A percentile compares a stretch with the other conserved stretches of the same genome.
Evolutionary conservation across 1,140 invertebrate genomes (phyloP).

Genomic region (Bradysia coprophila): DNA sequence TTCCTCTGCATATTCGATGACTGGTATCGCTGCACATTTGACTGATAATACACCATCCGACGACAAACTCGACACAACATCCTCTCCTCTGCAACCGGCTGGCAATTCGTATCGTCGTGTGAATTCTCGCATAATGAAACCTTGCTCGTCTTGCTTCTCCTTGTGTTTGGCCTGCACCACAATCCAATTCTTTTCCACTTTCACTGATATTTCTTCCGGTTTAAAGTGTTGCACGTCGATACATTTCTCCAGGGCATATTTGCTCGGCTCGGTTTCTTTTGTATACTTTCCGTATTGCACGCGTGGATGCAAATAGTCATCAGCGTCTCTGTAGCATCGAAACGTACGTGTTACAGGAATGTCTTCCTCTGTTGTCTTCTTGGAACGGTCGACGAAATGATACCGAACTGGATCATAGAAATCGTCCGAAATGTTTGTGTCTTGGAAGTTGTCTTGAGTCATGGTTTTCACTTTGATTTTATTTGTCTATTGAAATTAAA

Average conservation of each 20-base stretch:
- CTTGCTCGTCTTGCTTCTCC: conserved; percentile 53
- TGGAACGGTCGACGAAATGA: background rate
- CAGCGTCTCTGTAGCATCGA: background rate
- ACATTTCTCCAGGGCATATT: conserved; percentile 50
- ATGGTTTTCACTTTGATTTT: too few species aligned
- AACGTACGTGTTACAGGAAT: background rate
- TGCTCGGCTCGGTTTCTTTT: conserved; percentile 34
- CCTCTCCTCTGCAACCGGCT: conserved; percentile 33
- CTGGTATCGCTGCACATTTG: conserved; percentile 30
- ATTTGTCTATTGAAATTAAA: too few species aligned
- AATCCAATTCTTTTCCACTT: conserved; percentile 51
- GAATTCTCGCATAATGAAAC: conserved; percentile 56
- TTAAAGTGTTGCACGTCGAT: conserved; percentile 65
- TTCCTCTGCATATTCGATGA: conserved; percentile 21
- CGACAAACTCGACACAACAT: conserved; percentile 51
- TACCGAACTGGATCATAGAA: background rate
- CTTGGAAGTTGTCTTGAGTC: too few species aligned
- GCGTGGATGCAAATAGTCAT: background rate
- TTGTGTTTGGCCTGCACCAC: conserved; percentile 57
- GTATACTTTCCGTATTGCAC: background rate
- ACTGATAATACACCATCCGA: conserved; percentile 58
- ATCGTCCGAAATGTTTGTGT: too few species aligned
- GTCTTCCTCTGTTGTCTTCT: background rate
- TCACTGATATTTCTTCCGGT: conserved; percentile 69
- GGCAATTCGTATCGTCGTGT: conserved; percentile 42